Evolutionary conservation across 2,888 invertebrate genomes (phyloP), one percentile per base, ranked within the genome.

Genomic region (Macrostomum cliftonense): DNA sequence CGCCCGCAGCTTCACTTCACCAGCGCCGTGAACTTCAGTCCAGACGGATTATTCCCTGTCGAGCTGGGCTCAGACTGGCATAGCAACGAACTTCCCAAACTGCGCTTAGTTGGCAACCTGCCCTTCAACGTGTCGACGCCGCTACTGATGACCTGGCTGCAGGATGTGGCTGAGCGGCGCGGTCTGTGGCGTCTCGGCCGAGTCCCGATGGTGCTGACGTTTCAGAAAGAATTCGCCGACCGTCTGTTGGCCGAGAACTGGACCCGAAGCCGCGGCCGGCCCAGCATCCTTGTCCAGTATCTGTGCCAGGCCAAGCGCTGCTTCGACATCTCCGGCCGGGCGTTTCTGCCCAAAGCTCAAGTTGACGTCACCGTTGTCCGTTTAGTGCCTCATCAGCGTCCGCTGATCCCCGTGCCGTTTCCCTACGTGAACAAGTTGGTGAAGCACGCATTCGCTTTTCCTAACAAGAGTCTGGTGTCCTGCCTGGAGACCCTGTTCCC

Each of bases 221-320:
- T 99, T 74, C 97, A 99, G 70, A 82, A 87, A 62, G 93, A 95
- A 76, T 89, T 97, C 0, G 95, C 87, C 0, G 82, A 89, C 65
- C 76, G 97, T 57, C 82, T 97, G 70, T 78, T 80, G 7, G 88
- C 93, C 1, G 75, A 76, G 1, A 74, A 79, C 12, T 71, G 75
- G 17, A 69, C 77, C 45, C 67, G 72, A 1, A 81, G 85, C 62
- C 75, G 97, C 57, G 85, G 86, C 64, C 75, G 93, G 36, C 73
- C 97, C 17, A 93, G 93, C 0, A 77, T 93, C 1, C 91, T 97
- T 82, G 84, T 85, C 56, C 95, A 99, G 72, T 78, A 83, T 61
- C 83, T 87, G 78, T 86, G 89, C 55, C 73, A 79, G 55, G 83
- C 88, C 0, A 71, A 78, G 44, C 76, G 86, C 48, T 79, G 81